Conservation (phyloP, 2,797 vertebrate species). For the Ambastaia sidthimunki region DNA sequence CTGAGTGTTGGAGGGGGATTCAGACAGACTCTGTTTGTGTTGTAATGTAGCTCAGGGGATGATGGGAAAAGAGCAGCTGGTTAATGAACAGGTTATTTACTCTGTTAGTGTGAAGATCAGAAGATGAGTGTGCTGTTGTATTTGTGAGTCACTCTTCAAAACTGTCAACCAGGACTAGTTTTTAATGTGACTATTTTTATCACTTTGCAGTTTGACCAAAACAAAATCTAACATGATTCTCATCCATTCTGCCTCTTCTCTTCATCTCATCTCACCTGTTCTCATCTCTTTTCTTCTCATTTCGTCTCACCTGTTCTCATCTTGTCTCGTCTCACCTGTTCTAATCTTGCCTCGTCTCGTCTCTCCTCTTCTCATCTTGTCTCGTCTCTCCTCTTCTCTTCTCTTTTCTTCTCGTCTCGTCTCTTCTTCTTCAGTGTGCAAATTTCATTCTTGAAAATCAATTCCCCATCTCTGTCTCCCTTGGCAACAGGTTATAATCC, state of each 20-base stretch:
- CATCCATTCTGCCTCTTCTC: too few relatives aligned
- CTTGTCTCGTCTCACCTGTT: too few relatives aligned
- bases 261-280: neutral
- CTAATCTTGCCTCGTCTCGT: too few relatives aligned
- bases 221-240: too few relatives aligned
- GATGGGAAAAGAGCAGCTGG: conserved; percentile 71
- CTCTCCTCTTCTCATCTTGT: neutral
- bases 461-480: conserved; percentile 83
- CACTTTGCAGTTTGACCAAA: too few relatives aligned
- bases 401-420: conserved; percentile 61
- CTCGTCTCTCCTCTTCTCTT: conserved; percentile 51
- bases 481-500: conserved; percentile 88
- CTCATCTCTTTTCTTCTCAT: neutral
- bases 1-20: too few relatives aligned
- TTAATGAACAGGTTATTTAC: conserved; percentile 79
- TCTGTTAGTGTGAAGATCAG: conserved; percentile 70
- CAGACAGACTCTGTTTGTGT: conserved; percentile 61
- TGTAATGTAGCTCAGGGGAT: conserved; percentile 75
- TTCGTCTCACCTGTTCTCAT: too few relatives aligned
- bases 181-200: too few relatives aligned
- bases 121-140: conserved; percentile 39
- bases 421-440: neutral
- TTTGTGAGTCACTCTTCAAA: too few relatives aligned
- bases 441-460: conserved; percentile 75
- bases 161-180: too few relatives aligned